phyloP scores from a whole-genome alignment of 2,888 invertebrate genomes.

The Drosophila buzzatii region DNA sequence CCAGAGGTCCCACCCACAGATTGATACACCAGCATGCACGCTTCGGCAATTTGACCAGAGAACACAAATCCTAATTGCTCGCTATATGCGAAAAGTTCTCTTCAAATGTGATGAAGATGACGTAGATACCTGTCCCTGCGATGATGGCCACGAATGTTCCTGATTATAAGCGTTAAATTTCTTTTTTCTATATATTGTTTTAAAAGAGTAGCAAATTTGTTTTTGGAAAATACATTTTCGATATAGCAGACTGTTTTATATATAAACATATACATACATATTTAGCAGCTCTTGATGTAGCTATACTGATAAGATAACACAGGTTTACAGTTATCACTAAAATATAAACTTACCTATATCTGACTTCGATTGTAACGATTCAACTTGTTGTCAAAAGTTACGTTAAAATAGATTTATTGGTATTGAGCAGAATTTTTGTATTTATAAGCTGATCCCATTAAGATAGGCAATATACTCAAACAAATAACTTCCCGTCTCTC shows the following conservation, averaged over 20 bases:
- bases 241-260: too few relatives aligned
- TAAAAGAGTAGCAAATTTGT: neutral
- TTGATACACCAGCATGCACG: neutral
- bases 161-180: neutral
- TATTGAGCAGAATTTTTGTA: neutral
- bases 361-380: neutral
- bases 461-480: too few relatives aligned
- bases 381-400: neutral
- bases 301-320: neutral
- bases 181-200: neutral
- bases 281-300: too few relatives aligned
- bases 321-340: neutral
- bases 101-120: slow-evolving; percentile 3
- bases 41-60: slow-evolving; percentile 22
- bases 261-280: too few relatives aligned
- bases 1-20: slow-evolving; percentile 7
- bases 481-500: too few relatives aligned
- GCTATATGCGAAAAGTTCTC: slow-evolving; percentile 43
- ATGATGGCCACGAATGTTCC: neutral
- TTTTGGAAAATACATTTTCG: neutral
- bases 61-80: slow-evolving; percentile 34
- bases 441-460: too few relatives aligned
- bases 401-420: neutral
- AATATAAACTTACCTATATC: neutral
- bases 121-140: neutral